Conservation (phyloP, 2,797 vertebrate species). For the Intellagama lesueurii region DNA sequence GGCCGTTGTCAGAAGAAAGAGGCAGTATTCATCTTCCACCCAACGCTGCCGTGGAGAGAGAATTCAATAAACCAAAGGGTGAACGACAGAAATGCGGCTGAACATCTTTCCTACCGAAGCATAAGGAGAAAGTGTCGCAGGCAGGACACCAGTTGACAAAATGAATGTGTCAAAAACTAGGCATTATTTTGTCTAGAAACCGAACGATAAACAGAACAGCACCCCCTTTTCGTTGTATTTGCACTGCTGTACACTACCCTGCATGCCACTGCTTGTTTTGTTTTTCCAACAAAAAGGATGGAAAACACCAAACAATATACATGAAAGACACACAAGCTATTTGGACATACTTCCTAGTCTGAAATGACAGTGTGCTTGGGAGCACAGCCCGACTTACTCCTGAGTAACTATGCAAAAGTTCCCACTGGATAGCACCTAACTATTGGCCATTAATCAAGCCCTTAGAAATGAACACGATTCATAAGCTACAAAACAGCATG, state of each 20-base stretch:
- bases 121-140: not conserved
- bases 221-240: not conserved
- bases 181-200: not conserved
- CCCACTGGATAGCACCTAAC: too few species aligned
- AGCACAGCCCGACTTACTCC: not conserved
- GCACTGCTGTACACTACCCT: not conserved
- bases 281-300: not conserved
- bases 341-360: not conserved
- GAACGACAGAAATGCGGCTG: not conserved
- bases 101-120: not conserved
- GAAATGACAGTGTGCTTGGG: too few species aligned
- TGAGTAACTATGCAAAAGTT: not conserved
- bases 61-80: not conserved
- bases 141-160: not conserved
- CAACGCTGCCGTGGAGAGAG: not conserved
- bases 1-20: not conserved
- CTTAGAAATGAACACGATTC: conserved; percentile 12
- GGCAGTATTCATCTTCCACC: not conserved
- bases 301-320: not conserved
- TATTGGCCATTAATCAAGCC: not conserved
- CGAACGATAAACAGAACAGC: not conserved
- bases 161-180: not conserved
- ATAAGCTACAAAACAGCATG: not conserved
- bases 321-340: not conserved
- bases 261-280: not conserved